phyloP scores from a whole-genome alignment of 2,113 vertebrate species.

The Myiagra hebetior region DNA sequence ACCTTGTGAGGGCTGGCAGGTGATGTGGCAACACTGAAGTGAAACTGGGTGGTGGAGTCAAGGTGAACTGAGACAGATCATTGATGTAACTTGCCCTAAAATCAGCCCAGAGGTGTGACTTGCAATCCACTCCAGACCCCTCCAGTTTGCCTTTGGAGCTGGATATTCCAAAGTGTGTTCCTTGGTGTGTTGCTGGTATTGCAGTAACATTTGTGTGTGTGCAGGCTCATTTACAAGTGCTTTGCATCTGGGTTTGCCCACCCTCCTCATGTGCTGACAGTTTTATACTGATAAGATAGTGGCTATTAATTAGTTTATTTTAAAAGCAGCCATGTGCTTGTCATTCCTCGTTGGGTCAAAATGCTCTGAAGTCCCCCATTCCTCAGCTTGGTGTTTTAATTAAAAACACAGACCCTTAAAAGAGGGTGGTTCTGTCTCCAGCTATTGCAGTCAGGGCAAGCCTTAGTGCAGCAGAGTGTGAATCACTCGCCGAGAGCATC shows the following conservation, averaged over 20 bases:
- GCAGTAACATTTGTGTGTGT: accelerated
- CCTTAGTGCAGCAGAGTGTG: not conserved
- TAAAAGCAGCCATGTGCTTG: not conserved
- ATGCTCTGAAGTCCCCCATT: not conserved
- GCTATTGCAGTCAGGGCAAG: not conserved
- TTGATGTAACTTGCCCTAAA: not conserved
- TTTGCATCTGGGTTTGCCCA: not conserved
- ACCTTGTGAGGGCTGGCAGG: accelerated
- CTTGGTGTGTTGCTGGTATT: not conserved
- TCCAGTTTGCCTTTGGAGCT: not conserved
- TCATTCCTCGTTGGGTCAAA: not conserved
- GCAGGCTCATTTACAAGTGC: not conserved
- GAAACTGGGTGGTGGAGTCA: not conserved
- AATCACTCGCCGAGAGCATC: not conserved
- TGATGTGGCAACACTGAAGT: accelerated
- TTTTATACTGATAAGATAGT: not conserved
- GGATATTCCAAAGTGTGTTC: not conserved
- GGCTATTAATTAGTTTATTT: constrained; percentile 17
- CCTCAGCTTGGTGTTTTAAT: constrained; percentile 28
- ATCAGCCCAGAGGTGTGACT: not conserved
- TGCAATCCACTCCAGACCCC: not conserved
- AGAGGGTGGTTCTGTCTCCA: not conserved
- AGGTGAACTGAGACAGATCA: accelerated
- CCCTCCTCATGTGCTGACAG: not conserved
- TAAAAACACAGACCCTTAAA: not conserved